Conservation (phyloP, 2,888 invertebrate genomes). For the Boloria euphrosyne region DNA sequence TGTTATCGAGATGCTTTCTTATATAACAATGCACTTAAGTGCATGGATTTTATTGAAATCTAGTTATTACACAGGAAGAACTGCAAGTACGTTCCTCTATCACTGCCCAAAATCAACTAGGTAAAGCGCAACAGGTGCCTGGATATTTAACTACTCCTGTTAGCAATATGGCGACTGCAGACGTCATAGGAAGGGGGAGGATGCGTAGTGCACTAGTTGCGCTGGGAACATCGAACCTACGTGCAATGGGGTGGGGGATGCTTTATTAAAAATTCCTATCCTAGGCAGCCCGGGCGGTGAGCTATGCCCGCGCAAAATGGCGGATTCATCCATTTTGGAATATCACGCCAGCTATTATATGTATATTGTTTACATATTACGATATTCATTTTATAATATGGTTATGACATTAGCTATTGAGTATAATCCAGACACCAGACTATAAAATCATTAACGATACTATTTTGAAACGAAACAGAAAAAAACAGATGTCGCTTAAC, state of each 20-base stretch:
- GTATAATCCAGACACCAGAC: background rate
- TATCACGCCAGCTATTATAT: background rate
- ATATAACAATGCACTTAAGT: constrained; percentile 2
- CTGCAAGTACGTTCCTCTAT: constrained; percentile 33
- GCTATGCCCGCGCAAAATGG: constrained; percentile 24
- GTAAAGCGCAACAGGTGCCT: constrained; percentile 41
- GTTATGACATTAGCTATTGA: no score
- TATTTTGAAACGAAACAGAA: constrained; percentile 2
- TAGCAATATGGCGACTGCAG: constrained; percentile 39
- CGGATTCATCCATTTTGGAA: constrained; percentile 5
- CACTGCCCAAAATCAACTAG: constrained; percentile 39
- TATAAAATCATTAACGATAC: background rate
- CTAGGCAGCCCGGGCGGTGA: constrained; percentile 18
- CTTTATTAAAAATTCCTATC: constrained; percentile 25
- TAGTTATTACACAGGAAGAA: background rate
- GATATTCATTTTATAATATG: no score
- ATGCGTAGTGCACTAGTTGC: constrained; percentile 34
- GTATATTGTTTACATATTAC: background rate
- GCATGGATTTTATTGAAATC: background rate
- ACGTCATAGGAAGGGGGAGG: constrained; percentile 32
- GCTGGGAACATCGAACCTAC: constrained; percentile 31
- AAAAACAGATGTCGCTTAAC: background rate
- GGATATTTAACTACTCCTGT: constrained; percentile 40
- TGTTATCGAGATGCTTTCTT: background rate
- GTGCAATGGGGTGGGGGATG: constrained; percentile 23